Evolutionary conservation across 1,140 invertebrate species (phyloP), one percentile per base, ranked within the genome.

Genomic region (honey bee (Apis mellifera)): DNA sequence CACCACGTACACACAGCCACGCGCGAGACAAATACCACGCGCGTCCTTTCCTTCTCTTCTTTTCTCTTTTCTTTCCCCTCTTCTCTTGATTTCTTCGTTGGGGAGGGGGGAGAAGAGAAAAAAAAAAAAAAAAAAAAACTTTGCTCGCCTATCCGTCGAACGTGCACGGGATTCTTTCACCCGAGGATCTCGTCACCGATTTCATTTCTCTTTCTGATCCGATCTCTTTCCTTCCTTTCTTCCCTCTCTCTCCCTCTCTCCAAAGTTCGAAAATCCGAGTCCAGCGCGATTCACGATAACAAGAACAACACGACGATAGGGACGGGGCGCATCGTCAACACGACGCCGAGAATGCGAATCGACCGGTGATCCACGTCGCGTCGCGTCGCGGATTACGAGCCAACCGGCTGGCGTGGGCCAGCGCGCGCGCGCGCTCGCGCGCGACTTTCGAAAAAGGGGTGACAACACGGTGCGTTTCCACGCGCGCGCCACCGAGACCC

Each of bases 1-100:
- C 85, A 85, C 32, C 80, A 85, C 65, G 79, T 82, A 70, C 21
- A 32, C 86, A 87, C 85, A 84, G 50, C 57, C 78, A 82, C 87
- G 77, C 87, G 85, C 77, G 55, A 83, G 75, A 32, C 0, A 84
- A 60, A 60, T 60, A 74, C 54, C 78, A 80, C 86, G 86, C 75
- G 75, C 71, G 83, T 26, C 80, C n/a, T n/a, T n/a, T 86, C 71
- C 66, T 77, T 71, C 23, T 75, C 59, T 87, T 81, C 76, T 80
- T 26, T 26, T 26, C 2, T 26, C 26, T n/a, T 26, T 32, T 32
- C 2, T 42, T 5, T 7, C 0, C 4, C 32, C 32, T 42, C 2
- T 42, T 42, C 32, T 42, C 4, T 7, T 42, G n/a, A n/a, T n/a
- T n/a, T 4, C 4, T 42, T 5, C 32, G 32, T 5, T 42, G 32